phyloP scores from a whole-genome alignment of 1,140 invertebrate species.

The Drosophila arawakana region DNA sequence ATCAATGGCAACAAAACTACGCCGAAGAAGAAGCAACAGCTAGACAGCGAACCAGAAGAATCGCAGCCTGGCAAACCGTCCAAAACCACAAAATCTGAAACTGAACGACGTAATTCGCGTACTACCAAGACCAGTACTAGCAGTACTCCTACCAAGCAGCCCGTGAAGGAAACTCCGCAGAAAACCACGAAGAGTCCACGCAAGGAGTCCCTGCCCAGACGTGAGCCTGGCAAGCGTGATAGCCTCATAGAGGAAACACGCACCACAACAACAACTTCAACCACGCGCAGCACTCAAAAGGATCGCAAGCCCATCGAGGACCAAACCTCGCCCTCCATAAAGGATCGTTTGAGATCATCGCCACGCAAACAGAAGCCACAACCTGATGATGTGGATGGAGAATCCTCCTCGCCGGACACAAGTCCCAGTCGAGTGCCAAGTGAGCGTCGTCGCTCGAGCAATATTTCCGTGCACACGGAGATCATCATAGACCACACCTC shows the following conservation, averaged over 20 bases:
- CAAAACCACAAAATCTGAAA: constrained; percentile 39
- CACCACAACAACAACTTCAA: constrained; percentile 43
- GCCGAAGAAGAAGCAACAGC: constrained; percentile 46
- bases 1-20: constrained; percentile 2
- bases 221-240: constrained; percentile 54
- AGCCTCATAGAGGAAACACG: constrained; percentile 57
- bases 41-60: constrained; percentile 33
- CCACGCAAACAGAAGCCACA: constrained; percentile 63
- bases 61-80: constrained; percentile 19
- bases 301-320: constrained; percentile 45
- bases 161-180: constrained; percentile 6
- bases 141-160: constrained; percentile 13
- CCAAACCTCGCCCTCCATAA: constrained; percentile 45
- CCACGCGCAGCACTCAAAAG: constrained; percentile 24
- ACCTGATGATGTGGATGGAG: constrained; percentile 61
- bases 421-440: constrained; percentile 64
- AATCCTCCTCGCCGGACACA: constrained; percentile 69
- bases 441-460: constrained; percentile 78
- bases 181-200: constrained; percentile 52
- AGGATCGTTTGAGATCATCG: constrained; percentile 75
- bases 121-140: constrained; percentile 40
- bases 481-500: constrained; percentile 77
- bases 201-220: constrained; percentile 56
- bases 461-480: constrained; percentile 79
- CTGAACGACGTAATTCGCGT: constrained; percentile 56